phyloP scores from a whole-genome alignment of 2,888 invertebrate species.

The Lapara coniferarum region DNA sequence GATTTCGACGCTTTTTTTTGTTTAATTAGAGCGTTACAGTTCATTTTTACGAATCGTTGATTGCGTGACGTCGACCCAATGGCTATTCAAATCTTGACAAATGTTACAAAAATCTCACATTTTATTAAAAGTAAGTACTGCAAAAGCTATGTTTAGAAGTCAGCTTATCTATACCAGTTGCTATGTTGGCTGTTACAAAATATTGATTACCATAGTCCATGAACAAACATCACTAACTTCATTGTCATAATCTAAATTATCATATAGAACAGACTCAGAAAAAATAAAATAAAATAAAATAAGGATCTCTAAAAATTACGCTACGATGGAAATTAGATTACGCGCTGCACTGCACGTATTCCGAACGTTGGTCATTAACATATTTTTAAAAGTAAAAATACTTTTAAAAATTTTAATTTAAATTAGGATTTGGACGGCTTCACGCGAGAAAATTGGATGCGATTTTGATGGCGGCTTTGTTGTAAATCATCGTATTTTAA shows the following conservation, averaged over 20 bases:
- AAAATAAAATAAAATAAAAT: neutral
- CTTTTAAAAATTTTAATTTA: slow-evolving; percentile 22
- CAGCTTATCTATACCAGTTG: too few relatives aligned
- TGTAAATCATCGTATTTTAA: neutral
- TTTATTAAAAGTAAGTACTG: too few relatives aligned
- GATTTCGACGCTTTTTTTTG: too few relatives aligned
- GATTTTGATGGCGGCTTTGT: neutral
- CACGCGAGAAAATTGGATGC: slow-evolving; percentile 17
- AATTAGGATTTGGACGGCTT: slow-evolving; percentile 8
- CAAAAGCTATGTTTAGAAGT: too few relatives aligned
- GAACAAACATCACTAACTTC: neutral
- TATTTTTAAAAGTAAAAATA: slow-evolving; percentile 34
- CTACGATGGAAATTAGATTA: slow-evolving; percentile 55
- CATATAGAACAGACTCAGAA: too few relatives aligned
- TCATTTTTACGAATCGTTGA: too few relatives aligned
- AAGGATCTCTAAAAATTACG: slow-evolving; percentile 40
- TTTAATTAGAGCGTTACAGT: too few relatives aligned
- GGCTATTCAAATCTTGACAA: too few relatives aligned
- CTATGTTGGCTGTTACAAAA: too few relatives aligned
- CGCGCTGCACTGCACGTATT: slow-evolving; percentile 43
- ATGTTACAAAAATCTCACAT: too few relatives aligned
- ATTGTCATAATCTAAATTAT: neutral
- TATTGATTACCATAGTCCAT: too few relatives aligned
- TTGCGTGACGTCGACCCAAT: too few relatives aligned
- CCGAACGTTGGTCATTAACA: slow-evolving; percentile 44